These are phyloP conservation scores for Pelvicachromis taeniatus DNA, from an alignment of 2,113 vertebrate species.

Conservation along the genomic window DNA sequence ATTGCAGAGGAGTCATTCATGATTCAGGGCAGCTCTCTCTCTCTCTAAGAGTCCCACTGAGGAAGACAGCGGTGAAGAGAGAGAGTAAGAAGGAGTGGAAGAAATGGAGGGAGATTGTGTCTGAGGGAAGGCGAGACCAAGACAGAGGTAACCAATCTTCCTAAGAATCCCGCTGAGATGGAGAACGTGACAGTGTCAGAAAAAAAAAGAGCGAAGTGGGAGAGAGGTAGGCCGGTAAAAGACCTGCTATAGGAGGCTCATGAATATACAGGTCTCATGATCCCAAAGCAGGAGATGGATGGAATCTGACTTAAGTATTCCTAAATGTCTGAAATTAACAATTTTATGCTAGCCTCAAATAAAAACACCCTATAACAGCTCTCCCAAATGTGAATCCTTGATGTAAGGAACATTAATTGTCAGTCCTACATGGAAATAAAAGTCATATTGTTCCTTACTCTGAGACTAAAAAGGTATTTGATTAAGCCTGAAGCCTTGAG, in stretches of 20 bases:
- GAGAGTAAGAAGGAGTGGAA: neutral
- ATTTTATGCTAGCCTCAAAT: slow-evolving; percentile 2
- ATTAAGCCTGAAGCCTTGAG: slow-evolving; percentile 6
- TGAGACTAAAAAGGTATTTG: neutral
- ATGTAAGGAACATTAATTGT: neutral
- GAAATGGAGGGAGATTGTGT: slow-evolving; percentile 18
- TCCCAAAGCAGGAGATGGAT: slow-evolving; percentile 18
- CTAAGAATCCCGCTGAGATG: slow-evolving; percentile 38
- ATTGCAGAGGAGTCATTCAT: slow-evolving; percentile 42
- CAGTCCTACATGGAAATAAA: neutral
- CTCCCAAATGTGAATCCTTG: neutral
- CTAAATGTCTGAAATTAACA: slow-evolving; percentile 19
- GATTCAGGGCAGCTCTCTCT: slow-evolving; percentile 42
- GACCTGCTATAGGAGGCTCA: slow-evolving; percentile 4
- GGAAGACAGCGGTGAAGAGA: slow-evolving; percentile 6
- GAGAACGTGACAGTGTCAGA: slow-evolving; percentile 17
- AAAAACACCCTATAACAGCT: neutral
- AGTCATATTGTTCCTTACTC: neutral
- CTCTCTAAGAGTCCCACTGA: slow-evolving; percentile 23
- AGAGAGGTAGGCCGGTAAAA: neutral
- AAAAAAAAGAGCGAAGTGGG: neutral
- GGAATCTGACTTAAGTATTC: neutral
- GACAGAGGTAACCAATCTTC: slow-evolving; percentile 50
- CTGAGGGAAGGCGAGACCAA: slow-evolving; percentile 18
- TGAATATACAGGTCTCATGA: slow-evolving; percentile 30